These are phyloP conservation scores for Cyanoliseus patagonus DNA, from an alignment of 2,113 vertebrate genomes.

Conservation along the genomic window DNA sequence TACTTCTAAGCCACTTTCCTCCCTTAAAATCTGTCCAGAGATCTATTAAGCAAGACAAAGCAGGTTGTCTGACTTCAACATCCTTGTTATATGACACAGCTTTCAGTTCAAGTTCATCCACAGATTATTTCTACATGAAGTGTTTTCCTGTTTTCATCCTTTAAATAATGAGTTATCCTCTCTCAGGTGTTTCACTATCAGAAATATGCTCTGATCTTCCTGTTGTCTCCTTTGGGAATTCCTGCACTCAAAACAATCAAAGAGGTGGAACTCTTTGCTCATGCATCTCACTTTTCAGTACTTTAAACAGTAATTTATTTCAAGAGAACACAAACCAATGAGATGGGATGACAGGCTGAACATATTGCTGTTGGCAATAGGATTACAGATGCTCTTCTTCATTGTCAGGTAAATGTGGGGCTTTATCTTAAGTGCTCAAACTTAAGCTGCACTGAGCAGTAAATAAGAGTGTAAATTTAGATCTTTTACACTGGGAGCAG, in stretches of 20 bases:
- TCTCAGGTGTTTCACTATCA: neutral
- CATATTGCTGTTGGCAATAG: neutral
- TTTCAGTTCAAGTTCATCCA: neutral
- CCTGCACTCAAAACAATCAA: neutral
- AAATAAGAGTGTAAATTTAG: neutral
- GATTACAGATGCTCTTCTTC: neutral
- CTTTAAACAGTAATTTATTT: conserved; percentile 5
- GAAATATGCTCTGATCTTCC: conserved; percentile 11
- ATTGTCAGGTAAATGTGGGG: neutral
- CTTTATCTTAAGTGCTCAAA: neutral
- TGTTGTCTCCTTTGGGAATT: neutral
- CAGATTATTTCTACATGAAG: neutral
- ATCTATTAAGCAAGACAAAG: neutral
- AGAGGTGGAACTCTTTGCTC: neutral
- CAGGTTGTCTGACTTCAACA: neutral
- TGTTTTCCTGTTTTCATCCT: neutral
- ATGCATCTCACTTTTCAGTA: neutral
- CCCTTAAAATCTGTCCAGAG: neutral
- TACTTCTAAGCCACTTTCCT: neutral
- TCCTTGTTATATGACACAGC: neutral
- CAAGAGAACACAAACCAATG: neutral
- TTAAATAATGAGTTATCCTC: neutral
- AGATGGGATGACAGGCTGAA: neutral
- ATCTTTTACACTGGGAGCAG: neutral
- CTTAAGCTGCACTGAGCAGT: neutral